Percentiles rank a stretch among this genome's conserved stretches.
These are phyloP conservation scores for Brachionus calyciflorus DNA, from an alignment of 1,140 invertebrate species.

Conservation along the genomic window DNA sequence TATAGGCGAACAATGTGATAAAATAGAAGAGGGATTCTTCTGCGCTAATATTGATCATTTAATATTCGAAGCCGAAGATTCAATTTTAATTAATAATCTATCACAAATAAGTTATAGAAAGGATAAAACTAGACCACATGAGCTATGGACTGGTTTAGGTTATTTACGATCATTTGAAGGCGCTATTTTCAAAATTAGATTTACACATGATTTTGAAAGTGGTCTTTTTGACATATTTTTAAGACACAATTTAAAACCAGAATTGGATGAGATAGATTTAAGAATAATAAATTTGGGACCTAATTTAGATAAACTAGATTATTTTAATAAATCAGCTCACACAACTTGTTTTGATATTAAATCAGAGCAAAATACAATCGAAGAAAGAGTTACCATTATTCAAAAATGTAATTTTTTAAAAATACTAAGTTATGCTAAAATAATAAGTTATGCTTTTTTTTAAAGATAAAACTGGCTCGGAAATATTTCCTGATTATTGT, in stretches of 20 bases:
- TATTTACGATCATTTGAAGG: slow-evolving; percentile 8
- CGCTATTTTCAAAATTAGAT: not conserved
- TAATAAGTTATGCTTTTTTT: not conserved
- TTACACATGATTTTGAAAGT: slow-evolving; percentile 82
- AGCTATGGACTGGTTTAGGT: not conserved
- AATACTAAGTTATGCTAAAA: not conserved
- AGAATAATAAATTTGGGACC: not conserved
- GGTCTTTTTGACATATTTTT: slow-evolving; percentile 82
- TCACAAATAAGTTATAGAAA: slow-evolving; percentile 52
- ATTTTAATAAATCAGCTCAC: not conserved
- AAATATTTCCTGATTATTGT: not conserved
- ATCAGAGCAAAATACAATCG: not conserved
- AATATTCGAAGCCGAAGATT: slow-evolving; percentile 28
- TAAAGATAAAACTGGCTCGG: not conserved
- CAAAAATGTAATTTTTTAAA: not conserved
- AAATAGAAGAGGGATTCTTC: slow-evolving; percentile 30
- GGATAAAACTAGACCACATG: not conserved
- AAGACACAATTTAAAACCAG: not conserved
- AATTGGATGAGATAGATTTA: not conserved
- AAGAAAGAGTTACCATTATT: not conserved
- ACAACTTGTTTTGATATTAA: not conserved
- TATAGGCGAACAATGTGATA: slow-evolving; percentile 81
- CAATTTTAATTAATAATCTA: slow-evolving; percentile 9
- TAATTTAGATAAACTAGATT: not conserved
- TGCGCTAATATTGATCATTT: slow-evolving; percentile 15